Evolutionary conservation across 1,140 invertebrate genomes (phyloP).

Genomic region (Macrotrachela quadricornifera): DNA sequence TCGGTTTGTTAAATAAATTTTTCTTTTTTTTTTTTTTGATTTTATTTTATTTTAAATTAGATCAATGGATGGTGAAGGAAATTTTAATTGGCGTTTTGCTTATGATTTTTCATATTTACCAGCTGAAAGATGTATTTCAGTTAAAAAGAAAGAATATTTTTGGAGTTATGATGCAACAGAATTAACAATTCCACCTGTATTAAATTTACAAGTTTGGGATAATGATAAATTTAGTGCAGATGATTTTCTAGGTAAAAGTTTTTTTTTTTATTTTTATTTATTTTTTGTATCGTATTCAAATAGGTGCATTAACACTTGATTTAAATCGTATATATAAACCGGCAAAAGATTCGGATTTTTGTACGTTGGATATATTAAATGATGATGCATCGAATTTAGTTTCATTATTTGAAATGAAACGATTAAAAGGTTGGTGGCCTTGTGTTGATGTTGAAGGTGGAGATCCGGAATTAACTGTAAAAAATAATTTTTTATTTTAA

Average conservation of each 20-base stretch:
- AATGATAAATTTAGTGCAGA: constrained; percentile 35
- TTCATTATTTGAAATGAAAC: constrained; percentile 30
- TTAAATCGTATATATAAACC: constrained; percentile 28
- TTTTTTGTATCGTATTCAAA: constrained; percentile 10
- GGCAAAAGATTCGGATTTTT: constrained; percentile 19
- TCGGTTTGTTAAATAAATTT: not conserved
- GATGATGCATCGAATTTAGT: constrained; percentile 14
- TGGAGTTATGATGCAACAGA: constrained; percentile 33
- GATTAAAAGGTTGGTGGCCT: constrained; percentile 33
- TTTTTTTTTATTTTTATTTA: constrained; percentile 10
- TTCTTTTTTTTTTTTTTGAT: too few species aligned
- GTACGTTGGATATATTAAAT: constrained; percentile 20
- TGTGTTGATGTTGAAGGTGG: constrained; percentile 43
- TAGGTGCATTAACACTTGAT: constrained; percentile 30
- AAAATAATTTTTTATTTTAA: not conserved
- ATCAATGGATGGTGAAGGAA: constrained; percentile 41
- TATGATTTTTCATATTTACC: constrained; percentile 72
- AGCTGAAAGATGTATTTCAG: constrained; percentile 41
- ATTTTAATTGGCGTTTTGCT: constrained; percentile 76
- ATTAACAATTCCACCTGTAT: constrained; percentile 22
- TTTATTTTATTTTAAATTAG: constrained; percentile 9
- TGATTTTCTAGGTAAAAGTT: constrained; percentile 30
- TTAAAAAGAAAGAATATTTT: constrained; percentile 34
- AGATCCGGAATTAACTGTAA: constrained; percentile 2
- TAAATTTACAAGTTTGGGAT: constrained; percentile 34